These are phyloP conservation scores for Mixornis gularis DNA, from an alignment of 2,113 vertebrate species.

Conservation along the genomic window DNA sequence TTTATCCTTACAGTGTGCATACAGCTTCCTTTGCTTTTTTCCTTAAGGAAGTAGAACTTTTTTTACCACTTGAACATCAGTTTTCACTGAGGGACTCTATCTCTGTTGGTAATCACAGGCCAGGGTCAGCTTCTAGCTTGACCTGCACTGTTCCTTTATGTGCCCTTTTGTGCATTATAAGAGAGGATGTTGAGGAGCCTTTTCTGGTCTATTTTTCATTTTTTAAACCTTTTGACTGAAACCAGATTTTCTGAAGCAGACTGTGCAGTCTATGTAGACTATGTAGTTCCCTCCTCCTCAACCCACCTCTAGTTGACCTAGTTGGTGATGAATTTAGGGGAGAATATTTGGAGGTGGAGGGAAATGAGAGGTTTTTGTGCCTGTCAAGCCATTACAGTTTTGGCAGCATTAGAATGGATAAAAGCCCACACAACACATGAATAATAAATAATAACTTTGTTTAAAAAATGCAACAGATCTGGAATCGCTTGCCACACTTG, in stretches of 20 bases:
- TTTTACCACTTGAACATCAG: neutral
- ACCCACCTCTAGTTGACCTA: fast-evolving
- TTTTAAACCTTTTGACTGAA: neutral
- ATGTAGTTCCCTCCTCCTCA: neutral
- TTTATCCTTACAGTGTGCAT: neutral
- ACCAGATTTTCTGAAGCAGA: neutral
- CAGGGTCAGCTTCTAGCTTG: neutral
- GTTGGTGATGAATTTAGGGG: neutral
- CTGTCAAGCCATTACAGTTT: neutral
- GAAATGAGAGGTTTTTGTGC: neutral
- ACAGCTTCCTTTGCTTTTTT: neutral
- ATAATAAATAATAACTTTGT: neutral
- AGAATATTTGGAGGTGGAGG: neutral
- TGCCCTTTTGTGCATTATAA: neutral
- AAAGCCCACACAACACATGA: neutral
- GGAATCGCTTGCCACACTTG: slow-evolving; percentile 75
- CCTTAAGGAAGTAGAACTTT: neutral
- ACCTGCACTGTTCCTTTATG: neutral
- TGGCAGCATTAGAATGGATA: neutral
- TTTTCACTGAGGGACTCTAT: neutral
- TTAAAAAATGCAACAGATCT: slow-evolving; percentile 68
- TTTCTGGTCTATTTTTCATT: neutral
- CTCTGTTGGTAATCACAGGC: neutral
- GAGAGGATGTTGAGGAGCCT: neutral
- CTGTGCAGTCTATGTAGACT: neutral